Base-by-base conservation (phyloP, 2,888 invertebrate species). In the Oxytorus armatus region DNA sequence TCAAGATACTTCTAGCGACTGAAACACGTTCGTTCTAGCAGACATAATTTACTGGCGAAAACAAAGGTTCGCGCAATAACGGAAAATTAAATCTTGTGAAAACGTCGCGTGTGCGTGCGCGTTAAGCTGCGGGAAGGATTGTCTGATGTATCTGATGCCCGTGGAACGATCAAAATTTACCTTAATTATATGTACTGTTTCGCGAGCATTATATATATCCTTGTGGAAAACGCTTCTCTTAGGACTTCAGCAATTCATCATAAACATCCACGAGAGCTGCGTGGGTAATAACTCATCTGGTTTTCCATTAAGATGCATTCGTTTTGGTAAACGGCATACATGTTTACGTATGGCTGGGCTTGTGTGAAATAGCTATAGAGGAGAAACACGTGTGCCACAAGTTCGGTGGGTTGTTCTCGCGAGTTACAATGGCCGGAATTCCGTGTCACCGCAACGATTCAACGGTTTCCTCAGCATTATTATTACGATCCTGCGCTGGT, bases 131-230 rank as follows among this genome's bases (percentile, higher is more conserved):
- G 29, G 29, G 29, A 29, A 5, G 29, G 29, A 29, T 51, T 11
- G 14, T 23, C 39, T 3, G 36, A 18, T 51, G n/a, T 66, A 18
- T 11, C 21, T 21, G 18, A 5, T 29, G 3, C 18, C n/a, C n/a
- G 18, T 5, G 16, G n/a, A 11, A 36, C 5, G 21, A 18, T 51
- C 36, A 36, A 66, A 66, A 51, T 66, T 33, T 51, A 21, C 36
- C 21, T 33, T n/a, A 66, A 51, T 51, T 33, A 51, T 66, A 49
- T 49, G 18, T 49, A 49, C 8, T 16, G 16, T 21, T 49, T 36
- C 33, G 10, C 5, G n/a, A 5, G 49, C 36, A n/a, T n/a, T n/a
- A n/a, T n/a, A n/a, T n/a, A n/a, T 49, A 36, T 66, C 36, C 66
- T 36, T 18, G 29, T n/a, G 49, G 29, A 36, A 47, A 18, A 29